Conservation (phyloP, 2,113 vertebrate genomes). For the Phaethon lepturus region DNA sequence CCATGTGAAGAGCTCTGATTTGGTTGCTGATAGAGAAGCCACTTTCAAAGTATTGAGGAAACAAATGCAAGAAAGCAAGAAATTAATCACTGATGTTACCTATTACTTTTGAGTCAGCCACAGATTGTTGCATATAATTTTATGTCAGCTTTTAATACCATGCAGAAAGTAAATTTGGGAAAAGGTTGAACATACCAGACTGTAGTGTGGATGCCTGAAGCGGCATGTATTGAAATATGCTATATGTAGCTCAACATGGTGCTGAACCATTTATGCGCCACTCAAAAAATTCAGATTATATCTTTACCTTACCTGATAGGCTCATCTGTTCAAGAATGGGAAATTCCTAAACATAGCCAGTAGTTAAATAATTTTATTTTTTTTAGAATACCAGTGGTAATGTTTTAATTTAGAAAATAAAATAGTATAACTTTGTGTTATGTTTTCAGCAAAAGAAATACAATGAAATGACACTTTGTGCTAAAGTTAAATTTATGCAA, state of each 20-base stretch:
- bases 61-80: background rate
- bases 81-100: background rate
- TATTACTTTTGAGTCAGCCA: background rate
- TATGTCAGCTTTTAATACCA: background rate
- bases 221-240: rapidly evolving
- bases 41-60: background rate
- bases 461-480: background rate
- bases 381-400: background rate
- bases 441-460: background rate
- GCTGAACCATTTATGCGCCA: background rate
- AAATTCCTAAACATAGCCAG: background rate
- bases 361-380: background rate
- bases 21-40: background rate
- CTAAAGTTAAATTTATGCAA: background rate
- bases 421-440: background rate
- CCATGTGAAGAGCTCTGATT: background rate
- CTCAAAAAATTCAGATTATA: background rate
- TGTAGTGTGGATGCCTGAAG: background rate
- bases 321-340: background rate
- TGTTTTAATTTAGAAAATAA: background rate
- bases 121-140: background rate
- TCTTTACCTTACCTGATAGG: rapidly evolving
- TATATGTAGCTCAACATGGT: background rate
- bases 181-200: background rate
- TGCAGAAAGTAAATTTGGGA: background rate